phyloP scores from a whole-genome alignment of 2,888 invertebrate genomes.

The Heliconius ethilla region DNA sequence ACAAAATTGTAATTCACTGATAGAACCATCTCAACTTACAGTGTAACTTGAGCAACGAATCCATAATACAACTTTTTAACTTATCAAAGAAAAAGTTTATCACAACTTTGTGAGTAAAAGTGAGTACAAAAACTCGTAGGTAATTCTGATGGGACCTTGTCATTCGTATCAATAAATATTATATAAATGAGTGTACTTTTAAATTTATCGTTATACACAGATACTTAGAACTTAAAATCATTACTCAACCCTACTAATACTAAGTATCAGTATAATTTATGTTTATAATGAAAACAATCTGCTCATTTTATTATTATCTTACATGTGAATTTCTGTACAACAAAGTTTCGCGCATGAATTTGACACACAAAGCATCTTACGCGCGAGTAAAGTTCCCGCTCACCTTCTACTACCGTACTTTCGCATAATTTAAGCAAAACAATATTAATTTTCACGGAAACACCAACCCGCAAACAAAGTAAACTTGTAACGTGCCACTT shows the following conservation, averaged over 20 bases:
- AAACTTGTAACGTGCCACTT: slow-evolving; percentile 19
- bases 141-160: slow-evolving; percentile 6
- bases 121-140: slow-evolving; percentile 14
- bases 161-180: slow-evolving; percentile 19
- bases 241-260: not conserved
- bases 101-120: slow-evolving; percentile 18
- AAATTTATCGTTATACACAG: not conserved
- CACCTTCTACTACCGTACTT: slow-evolving; percentile 27
- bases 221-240: not conserved
- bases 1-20: slow-evolving; percentile 1
- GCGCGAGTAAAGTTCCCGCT: slow-evolving; percentile 18
- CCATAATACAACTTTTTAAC: slow-evolving; percentile 29
- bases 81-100: slow-evolving; percentile 31
- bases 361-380: slow-evolving; percentile 18
- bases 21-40: slow-evolving; percentile 17
- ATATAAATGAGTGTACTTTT: slow-evolving; percentile 7
- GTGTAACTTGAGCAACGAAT: slow-evolving; percentile 12
- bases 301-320: slow-evolving; percentile 1
- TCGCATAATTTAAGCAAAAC: slow-evolving; percentile 36
- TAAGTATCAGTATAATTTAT: not conserved
- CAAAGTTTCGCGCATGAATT: slow-evolving; percentile 14
- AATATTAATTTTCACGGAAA: slow-evolving; percentile 35
- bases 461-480: slow-evolving; percentile 16
- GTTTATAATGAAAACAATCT: not conserved
- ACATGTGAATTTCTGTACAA: slow-evolving; percentile 5